phyloP scores from a whole-genome alignment of 2,113 vertebrate species.

The Petrocephalus microphthalmus region DNA sequence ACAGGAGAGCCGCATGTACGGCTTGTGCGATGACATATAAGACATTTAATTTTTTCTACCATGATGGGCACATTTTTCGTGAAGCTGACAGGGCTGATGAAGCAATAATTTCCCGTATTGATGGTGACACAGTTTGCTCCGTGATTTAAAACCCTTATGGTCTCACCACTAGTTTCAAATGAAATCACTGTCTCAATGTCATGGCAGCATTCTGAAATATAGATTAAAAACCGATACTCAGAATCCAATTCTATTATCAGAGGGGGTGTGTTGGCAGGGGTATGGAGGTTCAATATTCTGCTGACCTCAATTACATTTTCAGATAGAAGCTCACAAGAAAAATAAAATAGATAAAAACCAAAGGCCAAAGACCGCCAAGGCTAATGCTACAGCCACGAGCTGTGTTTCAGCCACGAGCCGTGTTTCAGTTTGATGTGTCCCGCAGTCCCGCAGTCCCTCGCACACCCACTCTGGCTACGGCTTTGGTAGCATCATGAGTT shows the following conservation, averaged over 20 bases:
- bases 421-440: not conserved
- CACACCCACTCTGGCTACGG: not conserved
- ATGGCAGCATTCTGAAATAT: not conserved
- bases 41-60: not conserved
- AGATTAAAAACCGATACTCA: not conserved
- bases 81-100: not conserved
- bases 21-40: not conserved
- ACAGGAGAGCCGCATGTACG: not conserved
- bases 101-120: not conserved
- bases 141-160: not conserved
- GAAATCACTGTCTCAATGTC: not conserved
- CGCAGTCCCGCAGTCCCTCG: not conserved
- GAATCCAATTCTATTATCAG: not conserved
- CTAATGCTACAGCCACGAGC: not conserved
- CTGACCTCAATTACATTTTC: not conserved
- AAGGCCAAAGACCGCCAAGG: not conserved
- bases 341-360: not conserved
- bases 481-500: not conserved
- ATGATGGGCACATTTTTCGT: not conserved
- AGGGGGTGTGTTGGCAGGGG: not conserved
- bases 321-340: not conserved
- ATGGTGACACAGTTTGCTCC: not conserved
- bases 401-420: too few species aligned
- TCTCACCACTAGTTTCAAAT: not conserved
- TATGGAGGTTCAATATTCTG: not conserved